phyloP scores from a whole-genome alignment of 2,113 vertebrate species.

The Cinclus mexicanus region DNA sequence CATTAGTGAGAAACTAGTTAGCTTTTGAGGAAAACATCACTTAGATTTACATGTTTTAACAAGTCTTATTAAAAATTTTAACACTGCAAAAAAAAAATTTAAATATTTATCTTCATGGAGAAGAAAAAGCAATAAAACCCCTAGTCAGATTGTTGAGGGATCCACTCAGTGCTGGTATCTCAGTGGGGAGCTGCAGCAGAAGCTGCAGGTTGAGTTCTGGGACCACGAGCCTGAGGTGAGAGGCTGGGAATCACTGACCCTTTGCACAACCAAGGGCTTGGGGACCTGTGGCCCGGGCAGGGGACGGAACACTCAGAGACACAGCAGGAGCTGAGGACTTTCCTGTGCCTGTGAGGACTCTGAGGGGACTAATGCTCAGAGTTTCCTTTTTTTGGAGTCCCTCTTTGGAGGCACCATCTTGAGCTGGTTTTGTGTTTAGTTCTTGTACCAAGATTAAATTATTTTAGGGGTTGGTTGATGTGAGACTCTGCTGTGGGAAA shows the following conservation, averaged over 20 bases:
- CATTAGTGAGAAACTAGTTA: background rate
- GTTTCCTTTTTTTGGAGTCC: background rate
- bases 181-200: rapidly evolving
- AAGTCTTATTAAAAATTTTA: background rate
- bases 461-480: background rate
- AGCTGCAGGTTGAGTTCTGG: rapidly evolving
- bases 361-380: background rate
- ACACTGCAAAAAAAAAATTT: background rate
- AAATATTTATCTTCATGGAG: background rate
- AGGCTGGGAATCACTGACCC: rapidly evolving
- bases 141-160: background rate
- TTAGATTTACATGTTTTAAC: background rate
- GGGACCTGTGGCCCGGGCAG: background rate
- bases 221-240: rapidly evolving
- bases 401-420: background rate
- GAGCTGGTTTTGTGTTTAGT: background rate
- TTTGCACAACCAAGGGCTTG: background rate
- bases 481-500: background rate
- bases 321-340: rapidly evolving
- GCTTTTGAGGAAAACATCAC: background rate
- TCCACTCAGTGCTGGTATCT: background rate
- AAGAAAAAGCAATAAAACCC: background rate
- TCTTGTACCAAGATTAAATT: background rate
- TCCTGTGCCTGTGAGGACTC: background rate
- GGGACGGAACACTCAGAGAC: rapidly evolving